phyloP scores from a whole-genome alignment of 2,113 vertebrate genomes.

The Hyaena hyaena region DNA sequence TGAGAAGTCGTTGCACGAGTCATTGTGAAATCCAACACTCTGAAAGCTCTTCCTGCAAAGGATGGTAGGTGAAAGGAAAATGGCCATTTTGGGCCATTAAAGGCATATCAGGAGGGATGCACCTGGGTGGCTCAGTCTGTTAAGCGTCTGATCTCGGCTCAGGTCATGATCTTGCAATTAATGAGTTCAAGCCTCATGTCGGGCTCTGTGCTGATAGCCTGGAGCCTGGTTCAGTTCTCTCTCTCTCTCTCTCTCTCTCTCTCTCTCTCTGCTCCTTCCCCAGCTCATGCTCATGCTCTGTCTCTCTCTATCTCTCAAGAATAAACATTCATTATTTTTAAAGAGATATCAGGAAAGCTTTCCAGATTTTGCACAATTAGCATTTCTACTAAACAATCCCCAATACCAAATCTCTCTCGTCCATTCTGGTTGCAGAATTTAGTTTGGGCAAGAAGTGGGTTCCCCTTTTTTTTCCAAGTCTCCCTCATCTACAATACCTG shows the following conservation, averaged over 20 bases:
- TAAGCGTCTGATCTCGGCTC: too few species aligned
- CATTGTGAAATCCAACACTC: background rate
- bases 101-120: background rate
- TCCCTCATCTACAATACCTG: background rate
- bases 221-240: too few species aligned
- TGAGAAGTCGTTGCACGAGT: background rate
- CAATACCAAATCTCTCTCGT: background rate
- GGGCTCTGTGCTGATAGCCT: too few species aligned
- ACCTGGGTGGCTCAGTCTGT: too few species aligned
- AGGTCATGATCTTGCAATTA: too few species aligned
- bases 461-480: background rate
- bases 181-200: too few species aligned
- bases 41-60: background rate
- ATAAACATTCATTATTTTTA: too few species aligned
- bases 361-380: background rate
- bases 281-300: too few species aligned
- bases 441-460: background rate
- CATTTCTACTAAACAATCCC: background rate
- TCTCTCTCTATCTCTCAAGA: too few species aligned
- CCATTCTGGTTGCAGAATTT: slow-evolving; percentile 3
- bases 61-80: background rate
- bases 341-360: background rate
- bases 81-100: background rate
- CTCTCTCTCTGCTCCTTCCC: too few species aligned
- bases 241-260: too few species aligned